Percentiles rank a stretch among this genome's conserved stretches.
These are phyloP conservation scores for Montifringilla adamsi DNA, from an alignment of 2,113 vertebrate species.

Conservation along the genomic window DNA sequence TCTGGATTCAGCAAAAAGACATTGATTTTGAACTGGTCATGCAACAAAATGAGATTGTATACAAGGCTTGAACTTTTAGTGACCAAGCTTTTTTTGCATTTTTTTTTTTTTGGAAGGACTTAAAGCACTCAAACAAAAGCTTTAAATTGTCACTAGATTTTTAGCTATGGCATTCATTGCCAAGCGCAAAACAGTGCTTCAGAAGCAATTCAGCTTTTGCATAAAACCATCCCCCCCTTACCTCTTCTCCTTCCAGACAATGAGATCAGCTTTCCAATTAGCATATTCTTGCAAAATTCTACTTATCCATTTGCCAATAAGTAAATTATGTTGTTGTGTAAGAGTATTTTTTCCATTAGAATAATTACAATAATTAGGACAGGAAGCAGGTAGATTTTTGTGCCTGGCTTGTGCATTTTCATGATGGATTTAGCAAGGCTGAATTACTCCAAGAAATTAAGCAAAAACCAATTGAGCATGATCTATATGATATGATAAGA, in stretches of 20 bases:
- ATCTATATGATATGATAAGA: not conserved
- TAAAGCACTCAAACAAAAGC: not conserved
- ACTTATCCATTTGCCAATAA: conserved; percentile 1
- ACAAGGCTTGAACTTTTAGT: not conserved
- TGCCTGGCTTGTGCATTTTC: not conserved
- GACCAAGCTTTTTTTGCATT: not conserved
- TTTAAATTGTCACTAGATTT: not conserved
- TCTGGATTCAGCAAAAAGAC: not conserved
- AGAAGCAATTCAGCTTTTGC: not conserved
- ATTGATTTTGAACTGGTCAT: not conserved
- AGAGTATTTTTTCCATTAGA: conserved; percentile 18
- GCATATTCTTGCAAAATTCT: conserved; percentile 10
- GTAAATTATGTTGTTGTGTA: not conserved
- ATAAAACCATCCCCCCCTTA: not conserved
- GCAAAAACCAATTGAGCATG: not conserved
- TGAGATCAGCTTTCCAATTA: conserved; percentile 1
- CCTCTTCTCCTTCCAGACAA: not conserved
- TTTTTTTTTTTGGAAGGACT: not conserved
- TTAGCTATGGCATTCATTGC: not conserved
- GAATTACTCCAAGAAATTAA: conserved; percentile 46
- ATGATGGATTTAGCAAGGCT: not conserved
- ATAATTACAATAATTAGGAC: not conserved
- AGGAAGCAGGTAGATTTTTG: not conserved
- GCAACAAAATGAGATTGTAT: not conserved
- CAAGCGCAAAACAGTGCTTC: not conserved